Base-by-base conservation (phyloP, 2,113 vertebrate genomes). In the Gobius niger region DNA sequence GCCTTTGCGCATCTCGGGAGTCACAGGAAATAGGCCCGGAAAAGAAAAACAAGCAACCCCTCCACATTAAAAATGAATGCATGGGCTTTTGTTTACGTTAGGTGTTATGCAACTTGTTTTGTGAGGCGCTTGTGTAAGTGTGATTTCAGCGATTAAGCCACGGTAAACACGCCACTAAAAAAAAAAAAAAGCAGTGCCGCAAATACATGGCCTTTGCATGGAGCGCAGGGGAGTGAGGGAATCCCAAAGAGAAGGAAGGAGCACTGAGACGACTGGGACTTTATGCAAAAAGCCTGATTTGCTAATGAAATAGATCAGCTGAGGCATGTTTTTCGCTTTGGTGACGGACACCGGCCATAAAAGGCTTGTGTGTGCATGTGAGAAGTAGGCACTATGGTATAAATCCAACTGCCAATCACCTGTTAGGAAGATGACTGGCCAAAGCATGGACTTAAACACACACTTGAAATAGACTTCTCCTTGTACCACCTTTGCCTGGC, bases 271-370 rank as follows among this genome's bases (percentile, higher is more conserved):
- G 19, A 3, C 40, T 34, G 44, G 50, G 44, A 12, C 51, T 74
- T 52, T 3, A 80, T 71, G 72, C 47, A 72, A 71, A 71, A 73
- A 57, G 9, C 0, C 24, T 67, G 2, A 10, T 61, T 74, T 63
- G 14, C 9, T 56, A 62, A 67, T 67, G 62, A 63, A 79, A 78
- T 66, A 15, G 34, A n/a, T 54, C 8, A 4, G 13, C 40, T 59
- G 54, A 9, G 34, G 13, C 4, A 5, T 41, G 60, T 11, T 56
- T 63, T 68, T 24, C 44, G 19, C 18, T 57, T 14, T 8, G 3
- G 63, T 34, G 2, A 14, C n/a, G 46, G 7, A 19, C 56, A 65
- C 52, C 8, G 34, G 11, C 6, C 57, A 49, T 34, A 47, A 41
- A 60, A 41, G 52, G 10, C 7, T 24, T 24, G 9, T 54, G 3